Evolutionary conservation across 2,888 invertebrate genomes (phyloP).

Genomic region (Cryptocheilus praepositus): DNA sequence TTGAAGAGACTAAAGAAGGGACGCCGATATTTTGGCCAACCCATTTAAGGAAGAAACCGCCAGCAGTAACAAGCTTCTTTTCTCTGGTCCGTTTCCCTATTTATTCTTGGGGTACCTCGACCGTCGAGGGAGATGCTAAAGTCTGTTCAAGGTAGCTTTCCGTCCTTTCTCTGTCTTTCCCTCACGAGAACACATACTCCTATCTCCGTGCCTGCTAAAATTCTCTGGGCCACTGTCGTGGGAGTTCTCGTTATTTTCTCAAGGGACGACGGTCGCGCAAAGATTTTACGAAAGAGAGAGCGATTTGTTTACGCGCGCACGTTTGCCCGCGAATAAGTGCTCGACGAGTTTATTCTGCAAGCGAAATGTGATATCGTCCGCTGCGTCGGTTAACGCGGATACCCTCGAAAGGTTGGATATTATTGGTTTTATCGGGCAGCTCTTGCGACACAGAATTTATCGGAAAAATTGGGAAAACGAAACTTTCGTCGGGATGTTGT

Average conservation of each 20-base stretch:
- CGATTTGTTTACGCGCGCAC: too few species aligned
- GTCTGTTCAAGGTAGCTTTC: not conserved
- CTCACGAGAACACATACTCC: not conserved
- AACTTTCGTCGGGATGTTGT: not conserved
- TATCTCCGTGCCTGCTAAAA: too few species aligned
- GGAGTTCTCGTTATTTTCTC: not conserved
- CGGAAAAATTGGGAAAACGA: not conserved
- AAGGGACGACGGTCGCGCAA: not conserved
- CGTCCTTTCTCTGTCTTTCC: not conserved
- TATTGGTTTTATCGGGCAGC: slow-evolving; percentile 13
- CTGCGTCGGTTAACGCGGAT: not conserved
- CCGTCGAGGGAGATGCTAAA: not conserved
- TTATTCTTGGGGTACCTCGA: too few species aligned
- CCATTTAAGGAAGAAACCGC: not conserved
- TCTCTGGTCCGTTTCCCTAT: too few species aligned
- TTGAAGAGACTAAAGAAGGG: too few species aligned
- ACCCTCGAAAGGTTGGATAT: not conserved
- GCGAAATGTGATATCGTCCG: not conserved
- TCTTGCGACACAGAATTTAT: slow-evolving; percentile 8
- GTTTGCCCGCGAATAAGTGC: too few species aligned
- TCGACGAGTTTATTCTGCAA: too few species aligned
- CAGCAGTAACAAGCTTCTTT: too few species aligned
- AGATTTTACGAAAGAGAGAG: too few species aligned
- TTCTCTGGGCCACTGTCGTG: too few species aligned
- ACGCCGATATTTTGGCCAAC: too few species aligned